Base-by-base conservation (phyloP, 2,888 invertebrate genomes). In the Isotomurus palustris region DNA sequence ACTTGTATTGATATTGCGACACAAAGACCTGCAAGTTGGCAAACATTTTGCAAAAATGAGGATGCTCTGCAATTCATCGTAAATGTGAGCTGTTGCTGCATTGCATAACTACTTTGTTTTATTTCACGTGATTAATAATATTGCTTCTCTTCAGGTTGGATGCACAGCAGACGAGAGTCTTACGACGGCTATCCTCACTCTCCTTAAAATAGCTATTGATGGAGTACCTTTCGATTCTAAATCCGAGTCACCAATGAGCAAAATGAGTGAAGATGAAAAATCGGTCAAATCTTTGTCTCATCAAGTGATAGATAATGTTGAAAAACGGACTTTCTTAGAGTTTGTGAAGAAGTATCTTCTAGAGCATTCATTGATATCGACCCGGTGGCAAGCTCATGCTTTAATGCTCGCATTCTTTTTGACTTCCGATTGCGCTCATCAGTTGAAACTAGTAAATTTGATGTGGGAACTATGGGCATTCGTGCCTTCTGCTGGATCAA, bases 21-120 rank as follows among this genome's bases (percentile, higher is more conserved):
- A 51, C 85, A 86, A 52, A 85, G 96, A 53, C 91, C 93, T 0
- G 86, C 88, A 68, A 96, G 96, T 78, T 97, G 96, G 96, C 95
- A 96, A 76, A 83, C 86, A 73, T 89, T 88, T 74, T 93, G 92
- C 73, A 76, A 88, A 72, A 83, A 85, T 27, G 82, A 83, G 65
- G 85, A 86, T 3, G 83, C 94, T 47, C 80, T 91, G 25, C 86
- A 91, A 69, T 84, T 95, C 72, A 82, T 95, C 72, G 82, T 87
- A n/a, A n/a, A n/a, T n/a, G n/a, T n/a, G n/a, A n/a, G n/a, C n/a
- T n/a, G n/a, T n/a, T n/a, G n/a, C n/a, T n/a, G n/a, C n/a, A n/a
- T n/a, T n/a, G n/a, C n/a, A n/a, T n/a, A n/a, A n/a, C n/a, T n/a
- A n/a, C n/a, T n/a, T n/a, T n/a, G n/a, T n/a, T n/a, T n/a, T n/a